Evolutionary conservation across 2,113 vertebrate genomes (phyloP).

Genomic region (Prunella fulvescens): DNA sequence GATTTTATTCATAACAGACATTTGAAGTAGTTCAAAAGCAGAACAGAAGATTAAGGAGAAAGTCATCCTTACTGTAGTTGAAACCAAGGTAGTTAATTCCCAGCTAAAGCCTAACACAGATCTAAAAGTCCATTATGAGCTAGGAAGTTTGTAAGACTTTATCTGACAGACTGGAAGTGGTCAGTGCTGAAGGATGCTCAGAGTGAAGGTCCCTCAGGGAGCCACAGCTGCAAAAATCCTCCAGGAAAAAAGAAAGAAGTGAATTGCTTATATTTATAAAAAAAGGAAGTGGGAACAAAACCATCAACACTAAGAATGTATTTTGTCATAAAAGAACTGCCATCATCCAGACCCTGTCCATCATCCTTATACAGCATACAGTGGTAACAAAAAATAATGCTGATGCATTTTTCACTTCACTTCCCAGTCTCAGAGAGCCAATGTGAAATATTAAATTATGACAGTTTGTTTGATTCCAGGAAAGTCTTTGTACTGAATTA

Average conservation of each 20-base stretch:
- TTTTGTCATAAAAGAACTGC: not conserved
- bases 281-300: not conserved
- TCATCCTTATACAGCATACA: not conserved
- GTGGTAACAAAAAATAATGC: not conserved
- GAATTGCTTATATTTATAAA: not conserved
- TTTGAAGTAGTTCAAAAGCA: not conserved
- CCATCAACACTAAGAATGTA: not conserved
- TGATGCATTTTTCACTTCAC: not conserved
- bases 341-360: not conserved
- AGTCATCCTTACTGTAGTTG: not conserved
- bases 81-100: not conserved
- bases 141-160: not conserved
- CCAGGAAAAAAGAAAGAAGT: not conserved
- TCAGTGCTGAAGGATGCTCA: not conserved
- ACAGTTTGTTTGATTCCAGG: not conserved
- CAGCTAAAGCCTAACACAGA: not conserved
- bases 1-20: not conserved
- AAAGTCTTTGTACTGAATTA: conserved; percentile 2
- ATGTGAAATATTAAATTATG: not conserved
- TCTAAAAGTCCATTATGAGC: not conserved
- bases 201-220: not conserved
- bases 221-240: not conserved
- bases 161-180: not conserved
- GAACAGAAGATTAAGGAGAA: not conserved
- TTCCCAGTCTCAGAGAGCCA: not conserved